Conservation (phyloP, 37 sponge, comb jelly and placozoan species). For the Theonella swinhoei region DNA sequence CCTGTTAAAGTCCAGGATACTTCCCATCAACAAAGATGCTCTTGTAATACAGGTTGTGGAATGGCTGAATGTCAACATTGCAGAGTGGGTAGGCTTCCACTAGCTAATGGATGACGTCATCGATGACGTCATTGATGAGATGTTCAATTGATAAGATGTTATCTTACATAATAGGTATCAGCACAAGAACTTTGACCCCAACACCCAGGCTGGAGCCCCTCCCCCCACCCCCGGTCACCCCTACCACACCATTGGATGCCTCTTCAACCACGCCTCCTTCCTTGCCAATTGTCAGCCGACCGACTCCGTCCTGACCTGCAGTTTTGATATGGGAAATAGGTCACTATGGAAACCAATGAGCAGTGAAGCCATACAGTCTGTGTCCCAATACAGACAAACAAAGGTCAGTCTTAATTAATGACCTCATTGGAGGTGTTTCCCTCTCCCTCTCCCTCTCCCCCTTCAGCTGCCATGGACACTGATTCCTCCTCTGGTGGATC, state of each 20-base stretch:
- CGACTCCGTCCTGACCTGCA: slow-evolving; percentile 62
- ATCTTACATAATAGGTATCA: slow-evolving; percentile 71
- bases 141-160: too few species aligned
- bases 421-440: slow-evolving; percentile 4
- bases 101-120: too few species aligned
- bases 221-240: slow-evolving; percentile 66
- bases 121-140: too few species aligned
- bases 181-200: slow-evolving; percentile 69
- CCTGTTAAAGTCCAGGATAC: too few species aligned
- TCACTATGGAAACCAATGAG: slow-evolving; percentile 93
- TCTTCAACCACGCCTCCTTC: slow-evolving; percentile 94
- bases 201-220: slow-evolving; percentile 59
- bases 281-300: slow-evolving; percentile 89
- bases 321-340: slow-evolving; percentile 69
- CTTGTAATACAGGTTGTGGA: too few species aligned
- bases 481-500: slow-evolving; percentile 54
- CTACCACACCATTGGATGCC: slow-evolving; percentile 89
- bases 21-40: too few species aligned
- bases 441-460: slow-evolving; percentile 5
- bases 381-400: background rate
- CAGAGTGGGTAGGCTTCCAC: too few species aligned
- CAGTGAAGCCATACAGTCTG: slow-evolving; percentile 76
- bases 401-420: background rate
- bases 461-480: background rate
- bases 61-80: too few species aligned